These are phyloP conservation scores for Oeneis ivallda DNA, from an alignment of 2,888 invertebrate species.

Conservation along the genomic window DNA sequence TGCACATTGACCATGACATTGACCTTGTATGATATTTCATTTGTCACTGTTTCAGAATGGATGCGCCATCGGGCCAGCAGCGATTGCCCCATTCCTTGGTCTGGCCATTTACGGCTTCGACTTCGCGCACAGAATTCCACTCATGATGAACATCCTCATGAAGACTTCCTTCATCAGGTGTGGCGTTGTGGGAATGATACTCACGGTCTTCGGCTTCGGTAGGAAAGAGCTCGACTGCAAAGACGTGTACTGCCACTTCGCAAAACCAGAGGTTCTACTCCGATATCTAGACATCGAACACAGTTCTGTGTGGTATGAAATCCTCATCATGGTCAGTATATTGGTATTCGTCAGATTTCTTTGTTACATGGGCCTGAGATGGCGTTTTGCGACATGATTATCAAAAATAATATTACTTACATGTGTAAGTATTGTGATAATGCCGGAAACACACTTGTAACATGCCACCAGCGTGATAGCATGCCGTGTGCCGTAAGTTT, in stretches of 20 bases:
- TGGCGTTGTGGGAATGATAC: slow-evolving; percentile 83
- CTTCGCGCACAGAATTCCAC: slow-evolving; percentile 84
- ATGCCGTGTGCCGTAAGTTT: not conserved
- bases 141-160: slow-evolving; percentile 83
- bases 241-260: slow-evolving; percentile 84
- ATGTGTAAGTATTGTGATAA: slow-evolving; percentile 1
- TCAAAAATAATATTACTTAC: slow-evolving; percentile 11
- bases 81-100: slow-evolving; percentile 85
- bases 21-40: not conserved
- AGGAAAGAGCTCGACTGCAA: slow-evolving; percentile 80
- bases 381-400: slow-evolving; percentile 75
- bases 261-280: slow-evolving; percentile 83
- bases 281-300: slow-evolving; percentile 82
- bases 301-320: slow-evolving; percentile 81
- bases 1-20: too few species aligned
- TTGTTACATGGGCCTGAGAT: slow-evolving; percentile 81
- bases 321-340: slow-evolving; percentile 74
- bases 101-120: slow-evolving; percentile 87
- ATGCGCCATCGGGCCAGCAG: slow-evolving; percentile 84
- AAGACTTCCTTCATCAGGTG: slow-evolving; percentile 85
- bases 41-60: slow-evolving; percentile 80
- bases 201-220: slow-evolving; percentile 84
- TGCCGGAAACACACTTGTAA: not conserved
- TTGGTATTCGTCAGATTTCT: slow-evolving; percentile 81
- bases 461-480: not conserved